Conservation (phyloP, 2,113 vertebrate genomes). For the Struthio camelus region DNA sequence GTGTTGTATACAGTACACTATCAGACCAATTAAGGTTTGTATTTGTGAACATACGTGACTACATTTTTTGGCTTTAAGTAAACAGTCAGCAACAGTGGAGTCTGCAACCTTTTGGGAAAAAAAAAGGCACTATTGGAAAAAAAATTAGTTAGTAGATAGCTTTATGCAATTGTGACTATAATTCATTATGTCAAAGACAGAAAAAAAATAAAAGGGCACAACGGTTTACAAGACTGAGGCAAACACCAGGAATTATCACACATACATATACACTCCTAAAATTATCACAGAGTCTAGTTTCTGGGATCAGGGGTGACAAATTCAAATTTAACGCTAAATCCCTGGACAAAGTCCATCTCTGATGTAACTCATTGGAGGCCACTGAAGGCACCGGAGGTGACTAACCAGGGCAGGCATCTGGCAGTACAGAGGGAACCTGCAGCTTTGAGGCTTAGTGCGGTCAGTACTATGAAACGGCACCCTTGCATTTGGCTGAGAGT, state of each 20-base stretch:
- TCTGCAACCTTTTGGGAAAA: conserved; percentile 37
- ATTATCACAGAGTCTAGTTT: background rate
- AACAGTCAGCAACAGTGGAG: conserved; percentile 42
- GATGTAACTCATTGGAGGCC: background rate
- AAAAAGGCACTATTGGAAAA: conserved; percentile 63
- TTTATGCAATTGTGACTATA: conserved; percentile 43
- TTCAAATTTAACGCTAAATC: background rate
- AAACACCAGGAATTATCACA: conserved; percentile 21
- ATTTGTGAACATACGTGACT: conserved; percentile 48
- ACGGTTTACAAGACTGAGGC: background rate
- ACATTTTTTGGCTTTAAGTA: conserved; percentile 48
- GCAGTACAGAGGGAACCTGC: background rate
- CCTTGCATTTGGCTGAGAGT: background rate
- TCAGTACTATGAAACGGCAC: background rate
- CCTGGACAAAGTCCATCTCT: background rate
- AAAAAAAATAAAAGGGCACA: conserved; percentile 53
- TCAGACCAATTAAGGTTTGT: conserved; percentile 44
- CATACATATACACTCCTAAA: background rate
- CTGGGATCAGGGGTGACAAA: background rate
- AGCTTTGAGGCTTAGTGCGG: background rate
- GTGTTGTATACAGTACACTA: conserved; percentile 14
- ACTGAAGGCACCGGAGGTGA: background rate
- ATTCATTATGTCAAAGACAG: conserved; percentile 46
- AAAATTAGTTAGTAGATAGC: conserved; percentile 59
- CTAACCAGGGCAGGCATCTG: background rate